These are phyloP conservation scores for Thripadectes ignobilis DNA, from an alignment of 2,797 vertebrate species.

Conservation along the genomic window DNA sequence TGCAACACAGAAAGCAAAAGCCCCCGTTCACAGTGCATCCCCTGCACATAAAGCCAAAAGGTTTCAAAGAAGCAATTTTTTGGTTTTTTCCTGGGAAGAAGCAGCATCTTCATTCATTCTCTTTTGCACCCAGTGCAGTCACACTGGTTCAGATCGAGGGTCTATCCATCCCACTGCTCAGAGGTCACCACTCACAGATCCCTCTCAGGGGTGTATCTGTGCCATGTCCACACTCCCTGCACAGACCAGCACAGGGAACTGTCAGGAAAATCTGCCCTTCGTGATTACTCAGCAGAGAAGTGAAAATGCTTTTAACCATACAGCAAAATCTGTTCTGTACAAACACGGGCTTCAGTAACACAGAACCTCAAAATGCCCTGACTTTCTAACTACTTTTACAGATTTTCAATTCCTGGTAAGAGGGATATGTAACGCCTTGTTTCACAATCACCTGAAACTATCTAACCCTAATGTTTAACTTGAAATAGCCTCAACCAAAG, in stretches of 20 bases:
- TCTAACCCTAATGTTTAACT: not conserved
- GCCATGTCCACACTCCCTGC: not conserved
- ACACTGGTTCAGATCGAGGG: not conserved
- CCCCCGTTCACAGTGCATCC: rapidly evolving
- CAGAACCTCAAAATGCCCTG: not conserved
- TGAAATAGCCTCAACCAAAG: not conserved
- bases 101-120: not conserved
- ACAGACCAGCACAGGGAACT: not conserved
- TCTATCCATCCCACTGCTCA: not conserved
- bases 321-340: not conserved
- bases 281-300: not conserved
- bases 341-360: not conserved
- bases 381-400: not conserved
- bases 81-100: not conserved
- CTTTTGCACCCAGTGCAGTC: not conserved
- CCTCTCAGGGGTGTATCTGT: not conserved
- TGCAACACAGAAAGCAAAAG: not conserved
- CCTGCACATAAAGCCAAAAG: not conserved
- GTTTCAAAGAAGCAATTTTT: not conserved
- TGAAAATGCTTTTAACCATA: not conserved
- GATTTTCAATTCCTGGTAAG: not conserved
- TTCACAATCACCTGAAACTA: not conserved
- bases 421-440: not conserved
- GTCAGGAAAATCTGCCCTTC: not conserved
- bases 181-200: not conserved